Evolutionary conservation across 2,797 vertebrate species (phyloP).

Genomic region (Molothrus ater): DNA sequence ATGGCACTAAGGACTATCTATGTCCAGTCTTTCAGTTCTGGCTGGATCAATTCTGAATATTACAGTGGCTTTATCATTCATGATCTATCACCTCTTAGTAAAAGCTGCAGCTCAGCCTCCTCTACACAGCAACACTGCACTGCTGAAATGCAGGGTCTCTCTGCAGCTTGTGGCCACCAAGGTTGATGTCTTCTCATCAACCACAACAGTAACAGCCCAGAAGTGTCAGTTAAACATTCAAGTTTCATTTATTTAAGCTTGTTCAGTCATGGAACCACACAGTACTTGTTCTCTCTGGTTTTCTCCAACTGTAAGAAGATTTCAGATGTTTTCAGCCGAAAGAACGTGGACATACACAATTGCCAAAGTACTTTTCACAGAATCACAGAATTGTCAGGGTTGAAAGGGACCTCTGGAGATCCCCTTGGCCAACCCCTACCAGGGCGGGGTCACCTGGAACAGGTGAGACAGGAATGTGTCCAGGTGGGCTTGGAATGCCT

Average conservation of each 20-base stretch:
- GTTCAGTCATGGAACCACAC: neutral
- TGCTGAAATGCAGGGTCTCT: fast-evolving
- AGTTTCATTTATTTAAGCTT: neutral
- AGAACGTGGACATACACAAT: fast-evolving
- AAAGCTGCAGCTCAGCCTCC: neutral
- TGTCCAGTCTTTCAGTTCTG: neutral
- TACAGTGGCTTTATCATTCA: neutral
- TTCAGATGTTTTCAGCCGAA: neutral
- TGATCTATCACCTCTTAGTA: neutral
- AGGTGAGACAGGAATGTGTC: neutral
- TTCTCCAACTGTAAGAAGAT: neutral
- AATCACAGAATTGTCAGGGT: neutral
- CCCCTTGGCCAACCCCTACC: neutral
- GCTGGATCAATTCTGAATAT: neutral
- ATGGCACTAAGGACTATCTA: neutral
- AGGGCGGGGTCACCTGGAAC: neutral
- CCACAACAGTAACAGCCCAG: neutral
- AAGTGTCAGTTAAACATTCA: neutral
- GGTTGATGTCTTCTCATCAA: neutral
- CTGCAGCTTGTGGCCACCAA: neutral
- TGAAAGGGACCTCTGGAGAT: neutral
- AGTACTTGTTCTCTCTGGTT: neutral
- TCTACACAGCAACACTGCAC: neutral
- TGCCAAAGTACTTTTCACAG: neutral
- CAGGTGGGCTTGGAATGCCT: neutral